Evolutionary conservation across 2,888 invertebrate genomes (phyloP), one percentile per base, ranked within the genome.

Genomic region (Tanypteryx hageni): DNA sequence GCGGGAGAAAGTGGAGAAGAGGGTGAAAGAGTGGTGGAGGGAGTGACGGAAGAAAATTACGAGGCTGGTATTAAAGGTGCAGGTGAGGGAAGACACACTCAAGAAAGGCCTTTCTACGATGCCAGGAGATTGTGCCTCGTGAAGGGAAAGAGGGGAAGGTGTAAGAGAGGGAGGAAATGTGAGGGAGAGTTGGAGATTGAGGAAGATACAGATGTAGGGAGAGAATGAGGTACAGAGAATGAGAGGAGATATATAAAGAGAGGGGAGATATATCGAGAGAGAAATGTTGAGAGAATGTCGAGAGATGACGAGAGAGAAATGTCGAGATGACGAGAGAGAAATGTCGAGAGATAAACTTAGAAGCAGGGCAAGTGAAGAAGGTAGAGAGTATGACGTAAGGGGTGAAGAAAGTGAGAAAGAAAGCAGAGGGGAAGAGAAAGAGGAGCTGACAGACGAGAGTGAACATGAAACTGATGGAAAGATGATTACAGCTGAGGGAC

Each of bases 11-110:
- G 68, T 44, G 44, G 44, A 44, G 44, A 44, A 44, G 44, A 44
- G 44, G 44, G 44, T 44, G 82, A 44, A 5, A 44, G 44, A 5
- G 44, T 44, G 82, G 59, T 27, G 58, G 4, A 59, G 59, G 13
- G 85, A 27, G 56, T 18, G 64, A 11, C 0, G 64, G 11, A 31
- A 44, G 82, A 83, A 56, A 83, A 57, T 56, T 83, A 56, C n/a
- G 44, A 44, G 27, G 18, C 61, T 14, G 61, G 31, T 44, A 89
- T 89, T 61, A 89, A 64, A 61, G 83, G 18, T 44, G 83, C 83
- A 57, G 83, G 83, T n/a, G 31, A n/a, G 83, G 83, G 44, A 14
- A 18, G 68, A 18, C 8, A 13, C 13, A 27, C 22, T 76, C 27
- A 22, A 76, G 27, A 7, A 10, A 0, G 27, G 76, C 44, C 44